Conservation (phyloP, 35 echinoderm and acorn worm genomes). For the Lytechinus variegatus region DNA sequence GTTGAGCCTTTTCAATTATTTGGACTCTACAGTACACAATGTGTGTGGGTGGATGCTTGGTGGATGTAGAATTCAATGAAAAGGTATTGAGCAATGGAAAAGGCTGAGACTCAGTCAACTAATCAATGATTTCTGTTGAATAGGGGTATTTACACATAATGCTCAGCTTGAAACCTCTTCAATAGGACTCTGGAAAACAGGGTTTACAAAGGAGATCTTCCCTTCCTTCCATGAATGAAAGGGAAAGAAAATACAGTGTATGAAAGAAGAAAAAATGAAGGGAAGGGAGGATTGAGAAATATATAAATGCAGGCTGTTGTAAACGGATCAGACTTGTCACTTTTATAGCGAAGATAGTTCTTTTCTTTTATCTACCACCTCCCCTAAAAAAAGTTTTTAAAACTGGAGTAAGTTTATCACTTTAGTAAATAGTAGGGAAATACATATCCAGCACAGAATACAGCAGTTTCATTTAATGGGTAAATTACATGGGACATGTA, state of each 20-base stretch:
- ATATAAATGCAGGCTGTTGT: too few relatives aligned
- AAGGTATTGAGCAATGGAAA: not conserved
- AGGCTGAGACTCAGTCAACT: conserved; percentile 18
- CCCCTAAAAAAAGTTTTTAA: not conserved
- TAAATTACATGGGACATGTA: not conserved
- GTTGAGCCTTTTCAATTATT: conserved; percentile 5
- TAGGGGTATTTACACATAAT: conserved; percentile 12
- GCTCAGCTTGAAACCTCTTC: conserved; percentile 13
- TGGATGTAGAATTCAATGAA: not conserved
- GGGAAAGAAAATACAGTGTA: not conserved
- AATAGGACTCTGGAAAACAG: conserved; percentile 12
- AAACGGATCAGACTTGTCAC: not conserved
- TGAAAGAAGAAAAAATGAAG: not conserved
- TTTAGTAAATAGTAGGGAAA: too few relatives aligned
- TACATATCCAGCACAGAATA: not conserved
- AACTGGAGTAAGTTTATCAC: not conserved
- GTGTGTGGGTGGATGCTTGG: not conserved
- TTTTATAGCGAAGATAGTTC: not conserved
- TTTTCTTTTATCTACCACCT: not conserved
- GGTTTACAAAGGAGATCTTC: conserved; percentile 3
- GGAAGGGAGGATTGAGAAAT: not conserved
- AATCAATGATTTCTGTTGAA: conserved; percentile 30
- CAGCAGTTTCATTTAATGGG: not conserved
- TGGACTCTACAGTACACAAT: not conserved
- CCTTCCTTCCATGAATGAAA: not conserved